Percentiles rank a stretch among this genome's conserved stretches.
Conservation (phyloP, 2,888 invertebrate genomes). For the Apoderus coryli region DNA sequence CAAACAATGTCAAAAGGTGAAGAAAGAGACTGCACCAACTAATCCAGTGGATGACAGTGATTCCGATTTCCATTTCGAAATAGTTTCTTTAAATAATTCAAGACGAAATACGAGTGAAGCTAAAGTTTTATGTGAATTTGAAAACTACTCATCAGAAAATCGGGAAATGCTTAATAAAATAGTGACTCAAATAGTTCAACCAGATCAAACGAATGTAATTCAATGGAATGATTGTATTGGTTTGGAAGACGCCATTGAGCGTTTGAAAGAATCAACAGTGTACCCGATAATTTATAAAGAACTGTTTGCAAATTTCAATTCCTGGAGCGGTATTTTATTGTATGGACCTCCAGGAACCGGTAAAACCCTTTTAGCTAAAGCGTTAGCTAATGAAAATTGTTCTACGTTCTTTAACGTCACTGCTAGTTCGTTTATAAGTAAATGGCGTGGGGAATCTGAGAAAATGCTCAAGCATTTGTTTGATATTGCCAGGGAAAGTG, state of each 20-base stretch:
- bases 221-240: conserved; percentile 74
- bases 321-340: conserved; percentile 61
- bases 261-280: conserved; percentile 75
- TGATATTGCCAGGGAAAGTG: conserved; percentile 61
- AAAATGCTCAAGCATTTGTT: conserved; percentile 81
- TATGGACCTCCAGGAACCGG: conserved; percentile 63
- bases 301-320: conserved; percentile 50
- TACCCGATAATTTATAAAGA: conserved; percentile 64
- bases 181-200: conserved; percentile 46
- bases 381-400: conserved; percentile 66
- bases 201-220: conserved; percentile 50
- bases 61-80: conserved; percentile 21
- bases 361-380: conserved; percentile 82
- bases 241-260: conserved; percentile 54
- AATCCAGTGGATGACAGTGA: conserved; percentile 22
- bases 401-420: conserved; percentile 83
- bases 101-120: not conserved
- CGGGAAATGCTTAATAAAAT: conserved; percentile 49
- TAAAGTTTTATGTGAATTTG: conserved; percentile 20
- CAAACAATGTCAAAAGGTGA: conserved; percentile 14
- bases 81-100: conserved; percentile 16
- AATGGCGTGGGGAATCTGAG: conserved; percentile 94
- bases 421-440: conserved; percentile 79
- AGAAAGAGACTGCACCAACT: not conserved
- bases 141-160: conserved; percentile 39